Percentiles rank a stretch among this genome's conserved stretches.
Evolutionary conservation across 1,140 invertebrate genomes (phyloP).

Genomic region (Metaphire vulgaris): DNA sequence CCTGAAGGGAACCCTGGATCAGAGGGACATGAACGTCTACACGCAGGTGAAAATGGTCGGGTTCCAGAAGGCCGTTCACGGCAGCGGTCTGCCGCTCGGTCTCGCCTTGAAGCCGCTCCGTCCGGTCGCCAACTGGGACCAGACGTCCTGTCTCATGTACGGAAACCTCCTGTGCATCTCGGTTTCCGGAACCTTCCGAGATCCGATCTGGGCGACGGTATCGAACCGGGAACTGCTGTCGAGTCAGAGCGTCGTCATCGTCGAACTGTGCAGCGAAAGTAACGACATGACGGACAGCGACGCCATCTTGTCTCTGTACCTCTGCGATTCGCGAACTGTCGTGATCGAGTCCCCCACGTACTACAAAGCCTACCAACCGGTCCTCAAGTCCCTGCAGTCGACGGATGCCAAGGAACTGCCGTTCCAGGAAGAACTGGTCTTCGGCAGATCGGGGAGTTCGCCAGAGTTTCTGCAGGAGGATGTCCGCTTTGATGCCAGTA

Average conservation of each 20-base stretch:
- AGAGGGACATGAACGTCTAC: conserved; percentile 23
- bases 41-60: conserved; percentile 6
- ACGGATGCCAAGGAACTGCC: not conserved
- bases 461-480: not conserved
- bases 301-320: not conserved
- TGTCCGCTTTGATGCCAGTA: not conserved
- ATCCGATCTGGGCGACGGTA: conserved; percentile 17
- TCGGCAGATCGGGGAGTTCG: too few species aligned
- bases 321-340: not conserved
- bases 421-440: conserved; percentile 17
- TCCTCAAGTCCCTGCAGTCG: conserved; percentile 8
- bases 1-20: conserved; percentile 6
- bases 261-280: conserved; percentile 18
- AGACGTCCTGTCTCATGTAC: conserved; percentile 18
- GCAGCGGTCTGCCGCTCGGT: not conserved
- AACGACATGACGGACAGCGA: not conserved
- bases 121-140: conserved; percentile 3
- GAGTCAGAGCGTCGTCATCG: conserved; percentile 5
- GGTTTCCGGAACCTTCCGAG: conserved; percentile 4
- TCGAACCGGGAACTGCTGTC: not conserved
- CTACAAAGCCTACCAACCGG: conserved; percentile 18
- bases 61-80: conserved; percentile 7
- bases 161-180: conserved; percentile 19
- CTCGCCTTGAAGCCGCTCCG: not conserved
- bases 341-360: conserved; percentile 17